Evolutionary conservation across 2,113 vertebrate species (phyloP).

Genomic region (Cephalophus harveyi): DNA sequence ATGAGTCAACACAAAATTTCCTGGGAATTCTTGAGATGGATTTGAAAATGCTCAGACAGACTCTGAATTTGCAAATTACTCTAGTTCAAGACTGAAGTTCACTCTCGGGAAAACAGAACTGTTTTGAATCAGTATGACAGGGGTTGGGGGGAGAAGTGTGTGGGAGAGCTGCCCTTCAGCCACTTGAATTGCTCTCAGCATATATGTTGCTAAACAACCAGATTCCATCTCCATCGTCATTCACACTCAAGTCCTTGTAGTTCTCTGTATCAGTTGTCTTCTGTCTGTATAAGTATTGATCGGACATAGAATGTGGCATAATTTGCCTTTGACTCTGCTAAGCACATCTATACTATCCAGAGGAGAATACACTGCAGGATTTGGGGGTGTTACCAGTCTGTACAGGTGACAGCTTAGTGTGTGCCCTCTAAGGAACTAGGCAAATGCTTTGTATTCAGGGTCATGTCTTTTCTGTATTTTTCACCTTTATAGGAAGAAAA

Average conservation of each 20-base stretch:
- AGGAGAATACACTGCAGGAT: neutral
- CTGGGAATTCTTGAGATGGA: neutral
- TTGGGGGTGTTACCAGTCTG: neutral
- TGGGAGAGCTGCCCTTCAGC: neutral
- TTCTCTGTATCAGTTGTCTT: neutral
- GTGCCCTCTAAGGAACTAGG: neutral
- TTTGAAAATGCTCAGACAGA: neutral
- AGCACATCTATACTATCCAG: neutral
- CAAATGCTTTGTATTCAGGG: neutral
- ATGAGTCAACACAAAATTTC: neutral
- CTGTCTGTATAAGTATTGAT: neutral
- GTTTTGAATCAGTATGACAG: neutral
- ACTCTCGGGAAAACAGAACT: neutral
- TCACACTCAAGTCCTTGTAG: neutral
- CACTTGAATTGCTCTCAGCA: neutral
- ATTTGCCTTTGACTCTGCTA: neutral
- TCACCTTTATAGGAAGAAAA: neutral
- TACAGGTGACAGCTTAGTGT: neutral
- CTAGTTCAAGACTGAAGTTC: neutral
- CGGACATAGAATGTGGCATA: neutral
- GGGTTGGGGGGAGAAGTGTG: rapidly evolving
- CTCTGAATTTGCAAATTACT: neutral
- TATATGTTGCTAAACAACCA: neutral
- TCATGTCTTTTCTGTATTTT: neutral
- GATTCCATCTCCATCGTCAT: neutral